A percentile compares a stretch with the other conserved stretches of the same genome.
phyloP scores from a whole-genome alignment of 2,888 invertebrate genomes.

The Xestia rhomboidea region DNA sequence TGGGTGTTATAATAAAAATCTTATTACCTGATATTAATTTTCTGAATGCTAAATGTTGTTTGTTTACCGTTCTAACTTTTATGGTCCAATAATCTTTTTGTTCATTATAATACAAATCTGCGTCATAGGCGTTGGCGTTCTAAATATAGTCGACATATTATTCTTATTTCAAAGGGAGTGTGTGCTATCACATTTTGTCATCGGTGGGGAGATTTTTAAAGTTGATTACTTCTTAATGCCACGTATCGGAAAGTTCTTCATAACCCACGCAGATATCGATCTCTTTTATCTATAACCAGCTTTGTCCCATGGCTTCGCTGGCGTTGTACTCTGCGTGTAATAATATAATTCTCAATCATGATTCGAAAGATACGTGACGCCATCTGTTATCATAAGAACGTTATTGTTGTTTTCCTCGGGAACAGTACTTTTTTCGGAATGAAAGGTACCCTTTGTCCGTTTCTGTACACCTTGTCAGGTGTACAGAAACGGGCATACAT shows the following conservation, averaged over 20 bases:
- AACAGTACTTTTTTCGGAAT: no score
- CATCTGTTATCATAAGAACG: no score
- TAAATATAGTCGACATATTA: slow-evolving; percentile 12
- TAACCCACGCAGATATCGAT: slow-evolving; percentile 28
- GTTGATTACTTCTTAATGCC: slow-evolving; percentile 31
- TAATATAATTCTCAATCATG: no score
- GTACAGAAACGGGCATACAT: no score
- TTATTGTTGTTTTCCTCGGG: no score
- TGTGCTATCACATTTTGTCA: slow-evolving; percentile 68
- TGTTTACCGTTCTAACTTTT: not conserved
- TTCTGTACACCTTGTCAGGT: no score
- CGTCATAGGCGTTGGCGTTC: not conserved
- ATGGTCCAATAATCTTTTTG: slow-evolving; percentile 6
- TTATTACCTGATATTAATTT: slow-evolving; percentile 18
- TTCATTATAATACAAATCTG: slow-evolving; percentile 3
- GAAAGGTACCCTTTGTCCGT: no score
- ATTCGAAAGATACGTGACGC: no score
- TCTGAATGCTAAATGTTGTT: not conserved
- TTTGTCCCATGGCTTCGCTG: no score
- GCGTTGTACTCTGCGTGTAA: no score
- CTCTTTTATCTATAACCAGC: slow-evolving; percentile 21
- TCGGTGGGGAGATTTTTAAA: slow-evolving; percentile 47
- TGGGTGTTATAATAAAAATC: not conserved
- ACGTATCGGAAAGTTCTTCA: slow-evolving; percentile 38
- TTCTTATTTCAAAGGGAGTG: slow-evolving; percentile 28